phyloP scores from a whole-genome alignment of 1,140 invertebrate species.

The Heliothis virescens region DNA sequence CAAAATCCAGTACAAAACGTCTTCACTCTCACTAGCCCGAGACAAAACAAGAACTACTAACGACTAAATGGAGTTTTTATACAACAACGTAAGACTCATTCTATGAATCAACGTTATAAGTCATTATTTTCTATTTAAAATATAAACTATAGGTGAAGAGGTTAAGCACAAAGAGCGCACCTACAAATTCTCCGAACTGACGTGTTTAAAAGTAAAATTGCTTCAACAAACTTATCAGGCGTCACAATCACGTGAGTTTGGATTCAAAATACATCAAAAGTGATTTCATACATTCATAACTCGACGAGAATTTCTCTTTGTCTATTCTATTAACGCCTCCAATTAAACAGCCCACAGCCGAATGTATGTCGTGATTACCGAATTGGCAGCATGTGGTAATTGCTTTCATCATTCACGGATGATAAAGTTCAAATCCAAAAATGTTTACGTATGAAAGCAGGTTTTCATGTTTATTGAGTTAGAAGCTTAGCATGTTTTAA shows the following conservation, averaged over 20 bases:
- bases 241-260: not conserved
- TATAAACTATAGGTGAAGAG: too few species aligned
- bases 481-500: not conserved
- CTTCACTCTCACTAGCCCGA: not conserved
- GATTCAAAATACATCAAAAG: not conserved
- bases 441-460: not conserved
- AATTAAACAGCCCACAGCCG: slow-evolving; percentile 62
- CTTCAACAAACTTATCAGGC: not conserved
- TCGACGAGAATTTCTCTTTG: slow-evolving; percentile 52
- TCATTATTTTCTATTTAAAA: too few species aligned
- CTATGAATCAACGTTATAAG: slow-evolving; percentile 11
- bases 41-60: not conserved
- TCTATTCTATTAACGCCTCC: slow-evolving; percentile 63
- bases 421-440: slow-evolving; percentile 28
- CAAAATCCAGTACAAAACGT: not conserved
- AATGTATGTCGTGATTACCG: slow-evolving; percentile 58
- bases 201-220: not conserved
- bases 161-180: too few species aligned
- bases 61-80: not conserved
- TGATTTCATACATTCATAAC: not conserved
- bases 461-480: not conserved
- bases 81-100: not conserved
- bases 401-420: slow-evolving; percentile 33
- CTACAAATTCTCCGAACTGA: too few species aligned
- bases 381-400: slow-evolving; percentile 59